These are phyloP conservation scores for Sinocyclocheilus anophthalmus DNA, from an alignment of 2,113 vertebrate species.

Conservation along the genomic window DNA sequence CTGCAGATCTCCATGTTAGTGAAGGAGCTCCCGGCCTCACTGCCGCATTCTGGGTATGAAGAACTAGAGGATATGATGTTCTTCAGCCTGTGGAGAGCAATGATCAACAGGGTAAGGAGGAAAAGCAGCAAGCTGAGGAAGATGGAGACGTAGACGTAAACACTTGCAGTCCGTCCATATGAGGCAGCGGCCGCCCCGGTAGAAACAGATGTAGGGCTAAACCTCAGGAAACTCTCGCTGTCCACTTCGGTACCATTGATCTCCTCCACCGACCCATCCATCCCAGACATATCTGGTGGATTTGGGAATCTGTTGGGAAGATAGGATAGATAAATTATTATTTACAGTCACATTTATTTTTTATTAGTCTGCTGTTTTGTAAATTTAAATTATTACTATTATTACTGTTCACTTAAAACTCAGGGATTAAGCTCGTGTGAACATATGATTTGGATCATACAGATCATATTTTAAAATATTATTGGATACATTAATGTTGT, in stretches of 20 bases:
- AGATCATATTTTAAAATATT: not conserved
- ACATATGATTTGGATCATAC: too few relatives aligned
- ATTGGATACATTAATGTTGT: not conserved
- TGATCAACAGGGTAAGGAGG: constrained; percentile 88
- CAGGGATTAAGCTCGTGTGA: not conserved
- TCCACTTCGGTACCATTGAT: constrained; percentile 70
- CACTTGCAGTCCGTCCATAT: constrained; percentile 77
- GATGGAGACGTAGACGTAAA: constrained; percentile 94
- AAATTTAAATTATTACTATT: not conserved
- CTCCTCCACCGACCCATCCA: constrained; percentile 65
- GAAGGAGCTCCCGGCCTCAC: constrained; percentile 92
- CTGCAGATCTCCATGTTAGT: constrained; percentile 98
- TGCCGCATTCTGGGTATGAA: constrained; percentile 87
- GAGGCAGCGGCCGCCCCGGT: constrained; percentile 82
- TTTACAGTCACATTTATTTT: not conserved
- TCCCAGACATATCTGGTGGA: constrained; percentile 66
- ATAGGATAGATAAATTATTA: not conserved
- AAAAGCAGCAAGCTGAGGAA: constrained; percentile 93
- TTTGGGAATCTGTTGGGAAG: constrained; percentile 1
- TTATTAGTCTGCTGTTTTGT: not conserved
- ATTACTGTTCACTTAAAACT: not conserved
- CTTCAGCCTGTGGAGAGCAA: constrained; percentile 95
- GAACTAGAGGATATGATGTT: constrained; percentile 95
- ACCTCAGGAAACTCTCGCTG: constrained; percentile 86
- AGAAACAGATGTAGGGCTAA: constrained; percentile 85